A percentile compares a stretch with the other conserved stretches of the same genome.
Conservation (phyloP, 2,888 invertebrate genomes). For the Dolomedes plantarius region DNA sequence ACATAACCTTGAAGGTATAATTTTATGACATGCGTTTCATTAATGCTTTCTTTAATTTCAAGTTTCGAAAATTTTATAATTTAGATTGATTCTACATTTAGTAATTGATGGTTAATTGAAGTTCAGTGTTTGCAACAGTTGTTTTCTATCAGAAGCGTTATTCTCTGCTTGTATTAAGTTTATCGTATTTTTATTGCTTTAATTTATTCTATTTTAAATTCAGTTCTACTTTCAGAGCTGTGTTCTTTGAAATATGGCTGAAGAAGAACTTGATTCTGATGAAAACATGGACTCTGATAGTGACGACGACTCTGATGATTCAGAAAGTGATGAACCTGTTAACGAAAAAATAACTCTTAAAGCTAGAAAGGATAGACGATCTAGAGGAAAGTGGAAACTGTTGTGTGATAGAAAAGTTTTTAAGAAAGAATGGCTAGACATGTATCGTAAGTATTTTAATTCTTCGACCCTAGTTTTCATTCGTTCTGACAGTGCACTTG, state of each 20-base stretch:
- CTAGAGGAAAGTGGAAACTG: slow-evolving; percentile 36
- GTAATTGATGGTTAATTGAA: too few species aligned
- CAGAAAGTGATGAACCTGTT: slow-evolving; percentile 34
- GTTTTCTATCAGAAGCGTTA: too few species aligned
- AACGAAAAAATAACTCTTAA: slow-evolving; percentile 38
- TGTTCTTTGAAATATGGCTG: background rate
- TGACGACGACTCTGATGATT: background rate
- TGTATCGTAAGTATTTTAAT: slow-evolving; percentile 45
- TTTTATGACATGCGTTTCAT: too few species aligned
- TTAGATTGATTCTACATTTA: too few species aligned
- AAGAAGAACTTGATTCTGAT: background rate
- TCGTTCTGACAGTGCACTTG: background rate
- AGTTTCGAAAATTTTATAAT: too few species aligned
- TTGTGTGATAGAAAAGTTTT: slow-evolving; percentile 32
- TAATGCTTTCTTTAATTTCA: too few species aligned
- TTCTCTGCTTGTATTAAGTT: too few species aligned
- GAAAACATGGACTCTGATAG: background rate
- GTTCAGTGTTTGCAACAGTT: too few species aligned
- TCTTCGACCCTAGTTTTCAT: background rate
- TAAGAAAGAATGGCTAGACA: slow-evolving; percentile 44
- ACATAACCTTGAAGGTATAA: too few species aligned
- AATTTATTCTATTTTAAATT: too few species aligned
- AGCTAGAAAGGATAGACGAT: slow-evolving; percentile 37
- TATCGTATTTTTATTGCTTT: too few species aligned
- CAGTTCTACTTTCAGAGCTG: too few species aligned